Evolutionary conservation across 2,888 invertebrate species (phyloP).

Genomic region (Acanthosepion lycidas): DNA sequence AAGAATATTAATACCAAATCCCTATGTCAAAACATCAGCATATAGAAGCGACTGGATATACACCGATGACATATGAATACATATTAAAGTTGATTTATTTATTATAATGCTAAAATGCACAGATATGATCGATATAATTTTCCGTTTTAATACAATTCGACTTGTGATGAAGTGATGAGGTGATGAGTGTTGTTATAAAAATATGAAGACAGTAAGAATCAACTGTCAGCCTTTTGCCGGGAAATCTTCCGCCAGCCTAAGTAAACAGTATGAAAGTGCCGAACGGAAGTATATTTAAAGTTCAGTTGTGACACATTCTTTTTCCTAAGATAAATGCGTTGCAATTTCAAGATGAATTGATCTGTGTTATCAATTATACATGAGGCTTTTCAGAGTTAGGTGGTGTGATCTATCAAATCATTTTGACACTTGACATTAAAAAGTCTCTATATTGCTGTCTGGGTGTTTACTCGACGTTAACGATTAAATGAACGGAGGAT

Average conservation of each 20-base stretch:
- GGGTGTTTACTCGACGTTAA: neutral
- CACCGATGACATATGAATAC: neutral
- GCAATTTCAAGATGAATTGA: neutral
- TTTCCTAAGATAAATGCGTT: neutral
- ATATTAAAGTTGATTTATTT: neutral
- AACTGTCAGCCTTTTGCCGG: neutral
- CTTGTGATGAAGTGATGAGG: neutral
- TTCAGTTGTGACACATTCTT: neutral
- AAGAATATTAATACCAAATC: too few relatives aligned
- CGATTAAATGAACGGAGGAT: neutral
- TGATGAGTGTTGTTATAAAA: neutral
- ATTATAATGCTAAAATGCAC: neutral
- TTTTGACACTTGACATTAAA: neutral
- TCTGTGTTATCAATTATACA: neutral
- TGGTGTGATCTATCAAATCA: neutral
- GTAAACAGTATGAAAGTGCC: neutral
- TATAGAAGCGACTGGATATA: neutral
- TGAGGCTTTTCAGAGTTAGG: neutral
- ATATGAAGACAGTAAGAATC: neutral
- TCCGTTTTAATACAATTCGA: neutral
- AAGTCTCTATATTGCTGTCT: neutral
- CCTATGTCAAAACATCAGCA: too few relatives aligned
- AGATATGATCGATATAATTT: slow-evolving; percentile 2
- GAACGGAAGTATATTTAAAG: slow-evolving; percentile 18
- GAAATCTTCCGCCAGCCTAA: neutral